These are phyloP conservation scores for Folsomia candida DNA, from an alignment of 2,888 invertebrate genomes.

Conservation along the genomic window DNA sequence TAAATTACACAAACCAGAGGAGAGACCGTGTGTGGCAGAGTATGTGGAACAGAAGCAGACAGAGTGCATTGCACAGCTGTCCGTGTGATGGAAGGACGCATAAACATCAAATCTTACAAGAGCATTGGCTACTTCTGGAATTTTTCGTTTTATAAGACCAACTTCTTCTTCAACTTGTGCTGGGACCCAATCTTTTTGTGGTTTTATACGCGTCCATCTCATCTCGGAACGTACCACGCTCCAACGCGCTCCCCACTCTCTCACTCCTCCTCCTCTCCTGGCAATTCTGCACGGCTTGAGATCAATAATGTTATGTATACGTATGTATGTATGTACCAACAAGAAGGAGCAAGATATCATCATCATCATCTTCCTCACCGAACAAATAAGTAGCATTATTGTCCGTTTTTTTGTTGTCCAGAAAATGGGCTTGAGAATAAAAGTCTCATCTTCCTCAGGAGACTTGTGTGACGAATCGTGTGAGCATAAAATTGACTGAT, in stretches of 20 bases:
- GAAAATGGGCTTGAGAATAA: too few relatives aligned
- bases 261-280: background rate
- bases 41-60: too few relatives aligned
- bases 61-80: background rate
- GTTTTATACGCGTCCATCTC: conserved; percentile 13
- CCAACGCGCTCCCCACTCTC: conserved; percentile 22
- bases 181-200: background rate
- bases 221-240: conserved; percentile 30
- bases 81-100: background rate
- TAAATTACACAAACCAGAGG: background rate
- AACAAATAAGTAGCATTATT: too few relatives aligned
- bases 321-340: too few relatives aligned
- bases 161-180: background rate
- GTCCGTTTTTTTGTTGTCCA: too few relatives aligned
- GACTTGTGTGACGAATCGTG: too few relatives aligned
- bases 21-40: too few relatives aligned
- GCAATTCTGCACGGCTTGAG: background rate
- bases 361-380: too few relatives aligned
- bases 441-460: too few relatives aligned
- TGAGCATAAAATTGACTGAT: background rate
- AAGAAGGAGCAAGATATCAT: too few relatives aligned
- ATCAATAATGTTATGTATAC: too few relatives aligned
- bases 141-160: too few relatives aligned
- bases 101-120: background rate
- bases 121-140: background rate